A percentile compares a stretch with the other conserved stretches of the same genome.
Conservation (phyloP, 2,797 vertebrate species). For the Chelon labrosus region DNA sequence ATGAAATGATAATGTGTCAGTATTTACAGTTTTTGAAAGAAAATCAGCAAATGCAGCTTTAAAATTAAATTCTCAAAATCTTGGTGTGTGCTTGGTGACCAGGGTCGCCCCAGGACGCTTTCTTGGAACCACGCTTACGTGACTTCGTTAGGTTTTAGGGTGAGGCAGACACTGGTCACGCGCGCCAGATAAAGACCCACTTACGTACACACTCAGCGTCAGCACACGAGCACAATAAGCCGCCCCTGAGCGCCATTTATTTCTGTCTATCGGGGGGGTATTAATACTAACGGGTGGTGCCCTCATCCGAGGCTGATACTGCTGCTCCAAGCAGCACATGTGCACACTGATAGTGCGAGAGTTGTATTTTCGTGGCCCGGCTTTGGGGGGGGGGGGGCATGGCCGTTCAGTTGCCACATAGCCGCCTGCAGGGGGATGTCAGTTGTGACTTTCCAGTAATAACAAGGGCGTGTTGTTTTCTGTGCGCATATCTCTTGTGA, state of each 20-base stretch:
- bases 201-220: too few relatives aligned
- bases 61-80: not conserved
- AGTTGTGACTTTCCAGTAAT: constrained; percentile 81
- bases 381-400: constrained; percentile 30
- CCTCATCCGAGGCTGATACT: constrained; percentile 40
- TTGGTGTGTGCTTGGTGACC: not conserved
- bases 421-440: constrained; percentile 68
- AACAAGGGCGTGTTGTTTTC: constrained; percentile 80
- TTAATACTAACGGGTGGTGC: constrained; percentile 52
- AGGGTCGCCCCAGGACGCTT: constrained; percentile 50
- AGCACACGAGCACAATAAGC: constrained; percentile 7
- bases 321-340: constrained; percentile 34
- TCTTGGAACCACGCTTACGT: constrained; percentile 17
- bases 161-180: constrained; percentile 42
- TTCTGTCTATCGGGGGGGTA: constrained; percentile 45
- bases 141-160: constrained; percentile 45
- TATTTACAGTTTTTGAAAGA: constrained; percentile 12
- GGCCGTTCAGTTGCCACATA: constrained; percentile 64
- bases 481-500: constrained; percentile 59
- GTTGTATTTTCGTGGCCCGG: constrained; percentile 64
- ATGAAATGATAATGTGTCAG: not conserved
- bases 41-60: not conserved
- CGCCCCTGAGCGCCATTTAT: constrained; percentile 44
- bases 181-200: constrained; percentile 50
- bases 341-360: constrained; percentile 47